Base-by-base conservation (phyloP, 2,888 invertebrate species). In the Torymus tubicola region DNA sequence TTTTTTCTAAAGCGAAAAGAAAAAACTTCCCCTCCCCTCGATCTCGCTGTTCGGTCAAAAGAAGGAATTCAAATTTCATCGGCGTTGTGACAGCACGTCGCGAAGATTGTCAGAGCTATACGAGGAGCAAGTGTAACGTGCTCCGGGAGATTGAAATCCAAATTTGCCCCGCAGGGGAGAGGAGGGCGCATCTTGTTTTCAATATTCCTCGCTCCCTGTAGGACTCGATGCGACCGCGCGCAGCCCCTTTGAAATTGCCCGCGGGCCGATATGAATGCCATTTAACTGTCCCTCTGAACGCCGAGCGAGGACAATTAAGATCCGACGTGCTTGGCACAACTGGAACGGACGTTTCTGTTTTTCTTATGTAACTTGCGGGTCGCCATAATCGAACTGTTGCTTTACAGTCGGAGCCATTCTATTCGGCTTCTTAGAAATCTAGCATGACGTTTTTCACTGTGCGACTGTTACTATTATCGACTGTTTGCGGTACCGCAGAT, bases 131-230 rank as follows among this genome's bases (percentile, higher is more conserved):
- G 52, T 2, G 14, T 18, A 16, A 8, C 31, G 5, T 42, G 42
- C 42, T 42, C 8, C 42, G 42, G 55, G 53, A 78, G 65, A 71
- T 71, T 67, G 71, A 71, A 78, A 78, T 78, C 71, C 65, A 78
- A 78, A 71, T 78, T 60, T 52, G 68, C 68, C 68, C 42, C 79
- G 14, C 55, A 50, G 57, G 65, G 70, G 11, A 60, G 61, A 31
- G 57, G 55, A 16, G 67, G 18, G 50, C 70, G 77, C 70, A 57
- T 78, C 77, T 71, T 71, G 77, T 72, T 78, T 78, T 78, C 78
- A 78, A 78, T 78, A 72, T 78, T 70, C 63, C 68, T 60, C 78
- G 50, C 24, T 55, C 61, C 75, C 68, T 68, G 52, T 12, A 61
- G 75, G 64, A 50, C 21, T 55, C 61, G 18, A 63, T 42, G 31